phyloP scores from a whole-genome alignment of 1,140 invertebrate species.

The Plectrocnemia conspersa region DNA sequence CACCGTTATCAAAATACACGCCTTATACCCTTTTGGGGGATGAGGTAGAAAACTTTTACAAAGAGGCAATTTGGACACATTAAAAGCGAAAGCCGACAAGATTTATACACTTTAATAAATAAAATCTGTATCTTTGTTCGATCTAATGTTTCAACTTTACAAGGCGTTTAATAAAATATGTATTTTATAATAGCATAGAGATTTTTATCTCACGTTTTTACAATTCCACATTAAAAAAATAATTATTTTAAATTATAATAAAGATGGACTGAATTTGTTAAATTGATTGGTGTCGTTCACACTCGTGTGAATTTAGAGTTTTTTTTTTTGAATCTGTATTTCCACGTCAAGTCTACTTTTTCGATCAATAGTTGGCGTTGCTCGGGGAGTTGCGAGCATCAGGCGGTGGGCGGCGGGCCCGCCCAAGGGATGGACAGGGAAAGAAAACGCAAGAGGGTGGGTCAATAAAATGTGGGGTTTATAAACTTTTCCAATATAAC shows the following conservation, averaged over 20 bases:
- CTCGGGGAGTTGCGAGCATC: background rate
- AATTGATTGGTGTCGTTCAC: background rate
- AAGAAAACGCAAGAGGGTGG: background rate
- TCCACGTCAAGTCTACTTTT: slow-evolving; percentile 13
- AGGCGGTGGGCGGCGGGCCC: background rate
- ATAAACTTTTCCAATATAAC: slow-evolving; percentile 16
- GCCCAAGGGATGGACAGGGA: slow-evolving; percentile 2
- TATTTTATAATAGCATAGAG: too few species aligned
- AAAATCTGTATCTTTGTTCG: too few species aligned
- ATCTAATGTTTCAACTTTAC: too few species aligned
- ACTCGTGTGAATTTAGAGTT: background rate
- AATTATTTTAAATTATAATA: too few species aligned
- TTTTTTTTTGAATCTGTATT: slow-evolving; percentile 4
- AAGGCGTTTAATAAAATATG: too few species aligned
- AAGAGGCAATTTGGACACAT: too few species aligned
- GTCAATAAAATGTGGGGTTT: slow-evolving; percentile 17
- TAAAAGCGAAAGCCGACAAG: too few species aligned
- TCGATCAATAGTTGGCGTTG: slow-evolving; percentile 20
- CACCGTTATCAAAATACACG: slow-evolving; percentile 4
- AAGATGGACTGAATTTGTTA: background rate
- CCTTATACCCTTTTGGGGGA: background rate
- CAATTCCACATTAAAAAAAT: too few species aligned
- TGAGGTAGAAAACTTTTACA: too few species aligned
- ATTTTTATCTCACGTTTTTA: too few species aligned
- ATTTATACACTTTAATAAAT: too few species aligned